These are phyloP conservation scores for Dendronephthya gigantea DNA, from an alignment of 64 coral and sea anemone species.

Conservation along the genomic window DNA sequence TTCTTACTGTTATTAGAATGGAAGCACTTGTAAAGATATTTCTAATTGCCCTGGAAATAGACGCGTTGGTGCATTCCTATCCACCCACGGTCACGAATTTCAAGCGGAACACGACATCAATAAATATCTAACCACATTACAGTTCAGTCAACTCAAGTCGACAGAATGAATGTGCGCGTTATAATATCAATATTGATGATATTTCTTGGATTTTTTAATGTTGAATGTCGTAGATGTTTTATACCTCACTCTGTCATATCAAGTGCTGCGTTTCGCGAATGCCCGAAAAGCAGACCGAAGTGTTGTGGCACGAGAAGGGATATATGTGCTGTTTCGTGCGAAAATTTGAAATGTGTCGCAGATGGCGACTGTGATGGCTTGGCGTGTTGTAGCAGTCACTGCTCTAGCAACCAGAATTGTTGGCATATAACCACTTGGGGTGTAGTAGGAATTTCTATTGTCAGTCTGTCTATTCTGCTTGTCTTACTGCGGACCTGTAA, in stretches of 20 bases:
- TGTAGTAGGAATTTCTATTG: neutral
- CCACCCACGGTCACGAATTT: too few relatives aligned
- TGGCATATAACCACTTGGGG: neutral
- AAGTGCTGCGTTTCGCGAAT: neutral
- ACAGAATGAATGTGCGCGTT: neutral
- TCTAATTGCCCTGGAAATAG: too few relatives aligned
- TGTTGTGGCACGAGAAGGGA: neutral
- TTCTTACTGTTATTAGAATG: too few relatives aligned
- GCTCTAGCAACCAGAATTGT: neutral
- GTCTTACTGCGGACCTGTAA: neutral
- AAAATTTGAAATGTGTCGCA: neutral
- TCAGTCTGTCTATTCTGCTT: neutral
- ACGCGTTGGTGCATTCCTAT: too few relatives aligned
- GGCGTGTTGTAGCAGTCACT: neutral
- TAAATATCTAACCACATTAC: too few relatives aligned
- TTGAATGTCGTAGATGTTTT: neutral
- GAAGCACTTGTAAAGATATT: too few relatives aligned
- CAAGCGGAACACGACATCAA: too few relatives aligned
- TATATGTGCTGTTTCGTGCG: neutral
- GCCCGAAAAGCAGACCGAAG: neutral
- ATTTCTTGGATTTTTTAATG: neutral
- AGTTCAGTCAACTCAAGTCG: neutral
- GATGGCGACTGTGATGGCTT: neutral
- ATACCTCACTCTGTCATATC: neutral
- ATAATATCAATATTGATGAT: neutral